Evolutionary conservation across 2,113 vertebrate genomes (phyloP).

Genomic region (Rousettus leschenaultii): DNA sequence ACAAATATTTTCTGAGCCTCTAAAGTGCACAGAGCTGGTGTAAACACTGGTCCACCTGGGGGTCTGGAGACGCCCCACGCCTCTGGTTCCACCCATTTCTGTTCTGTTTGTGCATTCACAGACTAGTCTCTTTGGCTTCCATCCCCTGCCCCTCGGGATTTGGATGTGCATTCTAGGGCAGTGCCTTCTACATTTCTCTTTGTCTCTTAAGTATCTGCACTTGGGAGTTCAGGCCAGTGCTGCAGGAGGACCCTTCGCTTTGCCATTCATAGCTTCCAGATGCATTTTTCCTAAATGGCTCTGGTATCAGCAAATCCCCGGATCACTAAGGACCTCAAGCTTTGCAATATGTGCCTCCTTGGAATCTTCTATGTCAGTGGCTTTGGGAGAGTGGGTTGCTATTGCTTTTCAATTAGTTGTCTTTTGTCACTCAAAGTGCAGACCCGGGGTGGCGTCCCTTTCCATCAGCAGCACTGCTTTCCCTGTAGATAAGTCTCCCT

Average conservation of each 20-base stretch:
- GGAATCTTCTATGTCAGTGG: fast-evolving
- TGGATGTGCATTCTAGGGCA: fast-evolving
- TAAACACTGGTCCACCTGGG: background rate
- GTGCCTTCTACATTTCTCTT: background rate
- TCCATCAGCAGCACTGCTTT: background rate
- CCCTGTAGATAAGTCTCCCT: background rate
- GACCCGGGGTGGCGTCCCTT: background rate
- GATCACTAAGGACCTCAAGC: background rate
- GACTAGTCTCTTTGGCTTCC: background rate
- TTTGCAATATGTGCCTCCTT: background rate
- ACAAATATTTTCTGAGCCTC: background rate
- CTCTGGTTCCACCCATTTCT: background rate
- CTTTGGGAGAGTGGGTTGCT: background rate
- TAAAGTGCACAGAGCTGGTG: background rate
- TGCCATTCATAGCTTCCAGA: background rate
- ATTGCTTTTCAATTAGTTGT: background rate
- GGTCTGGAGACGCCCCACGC: background rate
- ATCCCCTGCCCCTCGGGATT: background rate
- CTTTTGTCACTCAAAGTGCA: background rate
- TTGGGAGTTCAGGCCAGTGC: fast-evolving
- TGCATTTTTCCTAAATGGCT: background rate
- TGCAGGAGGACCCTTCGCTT: fast-evolving
- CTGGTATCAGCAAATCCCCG: background rate
- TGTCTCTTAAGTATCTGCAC: background rate
- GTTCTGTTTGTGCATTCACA: too few relatives aligned